phyloP scores from a whole-genome alignment of 2,888 invertebrate genomes.

The Loripinus fragilis region DNA sequence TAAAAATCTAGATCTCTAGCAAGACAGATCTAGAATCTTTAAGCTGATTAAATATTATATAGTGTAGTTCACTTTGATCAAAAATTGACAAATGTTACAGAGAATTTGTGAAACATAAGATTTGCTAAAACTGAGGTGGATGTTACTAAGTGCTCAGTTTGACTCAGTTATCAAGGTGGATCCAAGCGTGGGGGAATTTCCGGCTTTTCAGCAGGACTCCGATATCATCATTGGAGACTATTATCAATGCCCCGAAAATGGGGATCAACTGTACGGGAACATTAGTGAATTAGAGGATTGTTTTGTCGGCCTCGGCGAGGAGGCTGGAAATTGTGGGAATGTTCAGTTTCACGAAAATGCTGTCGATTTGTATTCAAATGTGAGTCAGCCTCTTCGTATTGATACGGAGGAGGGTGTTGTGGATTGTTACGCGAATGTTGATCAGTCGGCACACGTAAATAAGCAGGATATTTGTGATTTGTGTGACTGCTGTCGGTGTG shows the following conservation, averaged over 20 bases:
- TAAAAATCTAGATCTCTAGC: too few relatives aligned
- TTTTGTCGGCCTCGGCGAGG: neutral
- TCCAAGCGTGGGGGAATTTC: neutral
- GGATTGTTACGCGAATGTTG: neutral
- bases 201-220: conserved; percentile 4
- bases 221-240: neutral
- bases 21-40: too few relatives aligned
- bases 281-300: conserved; percentile 6
- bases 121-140: too few relatives aligned
- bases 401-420: neutral
- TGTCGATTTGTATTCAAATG: conserved; percentile 10
- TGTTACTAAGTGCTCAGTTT: too few relatives aligned
- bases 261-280: neutral
- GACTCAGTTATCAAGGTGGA: conserved; percentile 10
- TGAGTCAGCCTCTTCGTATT: conserved; percentile 10
- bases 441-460: neutral
- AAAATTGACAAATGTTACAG: too few relatives aligned
- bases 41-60: too few relatives aligned
- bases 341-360: neutral
- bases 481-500: conserved; percentile 48
- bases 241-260: conserved; percentile 12
- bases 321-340: neutral
- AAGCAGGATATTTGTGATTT: conserved; percentile 33
- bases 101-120: too few relatives aligned
- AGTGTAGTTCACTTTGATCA: too few relatives aligned